A percentile compares a stretch with the other conserved stretches of the same genome.
phyloP scores from a whole-genome alignment of 2,797 vertebrate genomes.

The Falco concolor region DNA sequence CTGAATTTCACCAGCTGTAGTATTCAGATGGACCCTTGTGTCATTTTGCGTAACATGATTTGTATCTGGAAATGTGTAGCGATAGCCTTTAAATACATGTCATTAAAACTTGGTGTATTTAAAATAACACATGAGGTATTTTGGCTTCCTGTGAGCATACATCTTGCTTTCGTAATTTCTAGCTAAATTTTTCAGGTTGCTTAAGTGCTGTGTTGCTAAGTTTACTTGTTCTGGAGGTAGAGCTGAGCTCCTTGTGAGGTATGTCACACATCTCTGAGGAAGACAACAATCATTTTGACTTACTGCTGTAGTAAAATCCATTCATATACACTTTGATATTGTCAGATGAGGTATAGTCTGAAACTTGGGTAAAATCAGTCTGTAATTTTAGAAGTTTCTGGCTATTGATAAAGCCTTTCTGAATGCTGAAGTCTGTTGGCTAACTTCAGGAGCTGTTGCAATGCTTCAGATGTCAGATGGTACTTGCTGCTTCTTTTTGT shows the following conservation, averaged over 20 bases:
- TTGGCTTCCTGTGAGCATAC: background rate
- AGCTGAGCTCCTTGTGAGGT: background rate
- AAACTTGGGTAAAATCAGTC: background rate
- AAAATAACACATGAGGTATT: background rate
- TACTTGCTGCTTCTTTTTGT: background rate
- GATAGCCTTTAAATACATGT: background rate
- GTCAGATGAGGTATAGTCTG: background rate
- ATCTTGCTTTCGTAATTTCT: background rate
- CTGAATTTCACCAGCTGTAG: background rate
- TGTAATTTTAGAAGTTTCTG: background rate
- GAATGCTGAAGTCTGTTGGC: background rate
- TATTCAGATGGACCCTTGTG: background rate
- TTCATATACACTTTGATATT: accelerated
- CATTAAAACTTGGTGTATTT: background rate
- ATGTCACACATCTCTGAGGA: background rate
- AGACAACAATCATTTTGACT: background rate
- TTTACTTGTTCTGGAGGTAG: background rate
- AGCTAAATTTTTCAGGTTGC: background rate
- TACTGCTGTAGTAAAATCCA: background rate
- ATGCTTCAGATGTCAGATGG: background rate
- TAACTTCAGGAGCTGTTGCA: background rate
- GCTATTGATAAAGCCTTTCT: background rate
- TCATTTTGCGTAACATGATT: background rate
- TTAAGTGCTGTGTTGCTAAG: background rate
- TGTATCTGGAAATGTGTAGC: background rate